Percentiles rank a stretch among this genome's conserved stretches.
phyloP scores from a whole-genome alignment of 2,888 invertebrate genomes.

The Cataglyphis rosenhaueri region DNA sequence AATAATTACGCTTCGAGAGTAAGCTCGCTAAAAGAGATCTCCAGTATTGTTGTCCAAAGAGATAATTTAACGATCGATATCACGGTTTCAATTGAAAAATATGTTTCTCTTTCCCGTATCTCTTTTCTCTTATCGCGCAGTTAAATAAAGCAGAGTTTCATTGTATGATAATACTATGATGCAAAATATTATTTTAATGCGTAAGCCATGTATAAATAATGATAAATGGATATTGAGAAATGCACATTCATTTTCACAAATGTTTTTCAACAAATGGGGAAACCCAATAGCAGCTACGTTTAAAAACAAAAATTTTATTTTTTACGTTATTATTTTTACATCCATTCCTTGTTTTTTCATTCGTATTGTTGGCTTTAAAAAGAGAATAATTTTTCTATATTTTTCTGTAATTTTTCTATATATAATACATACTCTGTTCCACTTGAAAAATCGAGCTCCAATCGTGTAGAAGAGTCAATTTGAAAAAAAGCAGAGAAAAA shows the following conservation, averaged over 20 bases:
- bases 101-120: neutral
- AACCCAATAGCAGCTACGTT: neutral
- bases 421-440: neutral
- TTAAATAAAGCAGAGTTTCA: conserved; percentile 20
- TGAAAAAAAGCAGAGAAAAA: too few species aligned
- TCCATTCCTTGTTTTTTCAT: neutral
- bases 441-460: neutral
- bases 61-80: conserved; percentile 26
- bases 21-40: neutral
- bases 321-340: neutral
- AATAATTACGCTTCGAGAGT: conserved; percentile 21
- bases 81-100: conserved; percentile 3
- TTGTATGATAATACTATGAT: neutral
- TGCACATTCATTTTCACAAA: neutral
- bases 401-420: neutral
- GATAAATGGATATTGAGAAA: conserved; percentile 20
- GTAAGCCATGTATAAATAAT: conserved; percentile 17
- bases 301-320: neutral
- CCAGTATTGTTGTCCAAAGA: neutral
- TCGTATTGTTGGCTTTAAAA: neutral
- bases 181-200: conserved; percentile 7
- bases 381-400: neutral
- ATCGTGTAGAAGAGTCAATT: neutral
- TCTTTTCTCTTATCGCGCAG: neutral
- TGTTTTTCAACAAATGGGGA: neutral